Base-by-base conservation (phyloP, 1,140 invertebrate genomes). In the Lepeophtheirus salmonis region DNA sequence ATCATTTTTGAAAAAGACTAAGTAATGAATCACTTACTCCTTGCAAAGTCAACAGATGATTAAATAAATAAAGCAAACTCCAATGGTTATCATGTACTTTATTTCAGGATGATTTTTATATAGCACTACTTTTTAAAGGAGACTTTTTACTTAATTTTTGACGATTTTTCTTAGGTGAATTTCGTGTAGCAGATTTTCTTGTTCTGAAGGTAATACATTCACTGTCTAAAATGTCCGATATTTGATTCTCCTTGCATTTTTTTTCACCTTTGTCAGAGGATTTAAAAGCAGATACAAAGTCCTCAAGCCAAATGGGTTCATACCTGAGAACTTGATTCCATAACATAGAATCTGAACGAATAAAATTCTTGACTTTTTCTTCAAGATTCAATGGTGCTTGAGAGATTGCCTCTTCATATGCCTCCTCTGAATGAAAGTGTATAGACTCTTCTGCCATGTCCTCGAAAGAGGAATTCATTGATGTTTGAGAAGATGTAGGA, bases 261-360 rank as follows among this genome's bases (percentile, higher is more conserved):
- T 54, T 54, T n/a, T 14, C 14, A 4, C 12, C 55, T n/a, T n/a
- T n/a, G n/a, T 14, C 26, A 26, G 23, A 26, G n/a, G 23, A 17
- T n/a, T 52, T 52, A 16, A 52, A 52, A 16, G 50, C 50, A 16
- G 6, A 6, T 10, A 52, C 50, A 24, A 54, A 54, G 52, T 24
- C 23, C 26, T 62, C 56, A n/a, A 62, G 61, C 61, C 61, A 62
- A 49, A 62, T 62, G 13, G 61, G 61, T 16, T 62, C 61, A 23
- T 61, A 62, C 26, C 17, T 18, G 2, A 62, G 56, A 16, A 60
- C 41, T 26, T 62, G 56, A n/a, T 22, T 49, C 20, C 50, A 53
- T 22, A 30, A 24, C 23, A 20, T 25, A 21, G 23, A 18, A 18
- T 24, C 22, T 1, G 56, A 30, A 2, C 25, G 4, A 6, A 58